These are phyloP conservation scores for Drosophila kurseongensis DNA, from an alignment of 1,140 invertebrate genomes.

Conservation along the genomic window DNA sequence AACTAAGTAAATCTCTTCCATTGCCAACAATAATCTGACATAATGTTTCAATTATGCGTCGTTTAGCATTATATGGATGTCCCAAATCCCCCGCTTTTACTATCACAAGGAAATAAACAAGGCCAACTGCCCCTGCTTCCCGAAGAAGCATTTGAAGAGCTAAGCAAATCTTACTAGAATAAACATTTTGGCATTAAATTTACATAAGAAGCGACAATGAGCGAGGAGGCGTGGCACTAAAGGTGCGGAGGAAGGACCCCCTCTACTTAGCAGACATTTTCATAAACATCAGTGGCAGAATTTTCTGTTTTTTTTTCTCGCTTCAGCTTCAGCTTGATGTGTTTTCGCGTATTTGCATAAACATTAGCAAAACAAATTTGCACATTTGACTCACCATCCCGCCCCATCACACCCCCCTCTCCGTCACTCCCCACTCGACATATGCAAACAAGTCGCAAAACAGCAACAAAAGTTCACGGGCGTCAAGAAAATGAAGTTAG, in stretches of 20 bases:
- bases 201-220: slow-evolving; percentile 78
- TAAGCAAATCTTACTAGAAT: slow-evolving; percentile 81
- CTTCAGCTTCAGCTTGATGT: slow-evolving; percentile 45
- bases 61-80: slow-evolving; percentile 74
- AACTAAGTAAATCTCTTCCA: slow-evolving; percentile 75
- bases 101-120: slow-evolving; percentile 21
- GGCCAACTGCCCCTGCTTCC: slow-evolving; percentile 17
- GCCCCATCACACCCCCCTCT: slow-evolving; percentile 24
- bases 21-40: slow-evolving; percentile 82
- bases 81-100: slow-evolving; percentile 15
- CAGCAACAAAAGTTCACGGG: slow-evolving; percentile 47
- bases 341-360: slow-evolving; percentile 77
- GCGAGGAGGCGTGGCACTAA: slow-evolving; percentile 1
- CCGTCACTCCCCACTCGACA: slow-evolving; percentile 52
- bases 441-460: slow-evolving; percentile 74
- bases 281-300: slow-evolving; percentile 67
- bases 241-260: background rate
- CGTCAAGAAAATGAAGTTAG: slow-evolving; percentile 63
- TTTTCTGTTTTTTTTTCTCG: slow-evolving; percentile 27
- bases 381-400: slow-evolving; percentile 67
- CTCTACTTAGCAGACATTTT: slow-evolving; percentile 70
- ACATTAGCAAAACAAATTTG: slow-evolving; percentile 83
- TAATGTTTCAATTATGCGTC: slow-evolving; percentile 83
- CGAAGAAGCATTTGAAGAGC: slow-evolving; percentile 69
- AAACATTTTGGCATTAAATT: slow-evolving; percentile 83